A percentile compares a stretch with the other conserved stretches of the same genome.
These are phyloP conservation scores for Anastatus disparis DNA, from an alignment of 1,140 invertebrate species.

Conservation along the genomic window DNA sequence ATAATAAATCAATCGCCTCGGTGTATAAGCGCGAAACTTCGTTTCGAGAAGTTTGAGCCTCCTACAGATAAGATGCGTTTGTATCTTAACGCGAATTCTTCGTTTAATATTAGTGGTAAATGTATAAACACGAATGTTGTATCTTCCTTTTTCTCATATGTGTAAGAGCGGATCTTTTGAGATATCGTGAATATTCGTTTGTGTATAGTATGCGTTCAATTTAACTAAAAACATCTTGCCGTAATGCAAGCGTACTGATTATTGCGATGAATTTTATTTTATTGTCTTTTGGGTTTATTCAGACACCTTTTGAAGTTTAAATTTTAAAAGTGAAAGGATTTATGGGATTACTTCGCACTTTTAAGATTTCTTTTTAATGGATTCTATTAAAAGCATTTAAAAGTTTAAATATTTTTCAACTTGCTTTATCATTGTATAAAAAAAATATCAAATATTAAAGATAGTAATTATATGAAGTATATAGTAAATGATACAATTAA, in stretches of 20 bases:
- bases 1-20: constrained; percentile 53
- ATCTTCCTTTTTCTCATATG: too few species aligned
- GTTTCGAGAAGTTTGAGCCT: constrained; percentile 37
- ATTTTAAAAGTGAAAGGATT: too few species aligned
- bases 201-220: background rate
- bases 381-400: background rate
- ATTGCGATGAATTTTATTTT: background rate
- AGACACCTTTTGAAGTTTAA: too few species aligned
- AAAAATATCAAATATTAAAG: too few species aligned
- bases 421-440: too few species aligned
- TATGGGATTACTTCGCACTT: background rate
- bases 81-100: background rate
- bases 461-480: too few species aligned
- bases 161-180: background rate
- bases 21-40: too few species aligned
- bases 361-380: background rate
- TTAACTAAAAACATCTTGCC: too few species aligned
- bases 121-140: background rate
- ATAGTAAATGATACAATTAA: too few species aligned
- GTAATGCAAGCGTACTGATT: too few species aligned
- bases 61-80: constrained; percentile 49
- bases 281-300: too few species aligned
- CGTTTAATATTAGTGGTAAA: background rate
- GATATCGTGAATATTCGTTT: background rate
- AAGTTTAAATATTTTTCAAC: background rate